Evolutionary conservation across 2,797 vertebrate genomes (phyloP).

Genomic region (Bradypus variegatus): DNA sequence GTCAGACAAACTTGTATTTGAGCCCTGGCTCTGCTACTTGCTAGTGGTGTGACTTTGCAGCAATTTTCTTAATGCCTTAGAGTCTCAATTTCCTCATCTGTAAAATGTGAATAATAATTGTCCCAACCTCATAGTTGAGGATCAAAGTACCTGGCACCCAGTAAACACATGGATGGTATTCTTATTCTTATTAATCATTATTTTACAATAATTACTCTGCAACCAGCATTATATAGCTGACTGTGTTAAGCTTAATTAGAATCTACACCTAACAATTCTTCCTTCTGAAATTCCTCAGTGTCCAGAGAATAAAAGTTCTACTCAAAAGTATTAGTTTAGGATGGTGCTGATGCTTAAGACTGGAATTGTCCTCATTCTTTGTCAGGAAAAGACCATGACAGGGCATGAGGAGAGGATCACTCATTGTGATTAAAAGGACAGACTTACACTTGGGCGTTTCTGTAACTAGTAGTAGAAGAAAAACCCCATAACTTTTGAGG

Average conservation of each 20-base stretch:
- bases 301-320: not conserved
- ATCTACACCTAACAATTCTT: not conserved
- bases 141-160: slow-evolving; percentile 6
- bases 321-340: slow-evolving; percentile 19
- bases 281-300: slow-evolving; percentile 17
- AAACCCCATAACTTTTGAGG: not conserved
- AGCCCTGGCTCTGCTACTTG: not conserved
- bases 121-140: not conserved
- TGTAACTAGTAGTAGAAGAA: slow-evolving; percentile 25
- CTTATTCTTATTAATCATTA: not conserved
- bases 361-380: not conserved
- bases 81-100: slow-evolving; percentile 23
- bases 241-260: not conserved
- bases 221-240: not conserved
- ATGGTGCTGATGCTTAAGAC: not conserved
- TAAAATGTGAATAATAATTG: slow-evolving; percentile 1
- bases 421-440: not conserved
- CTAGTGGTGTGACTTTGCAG: not conserved
- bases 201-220: not conserved
- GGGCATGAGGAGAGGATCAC: not conserved
- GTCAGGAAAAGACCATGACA: not conserved
- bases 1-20: not conserved
- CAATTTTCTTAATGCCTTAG: not conserved
- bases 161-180: not conserved
- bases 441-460: not conserved